Conservation (phyloP, 2,888 invertebrate species). For the Urechis unicinctus region DNA sequence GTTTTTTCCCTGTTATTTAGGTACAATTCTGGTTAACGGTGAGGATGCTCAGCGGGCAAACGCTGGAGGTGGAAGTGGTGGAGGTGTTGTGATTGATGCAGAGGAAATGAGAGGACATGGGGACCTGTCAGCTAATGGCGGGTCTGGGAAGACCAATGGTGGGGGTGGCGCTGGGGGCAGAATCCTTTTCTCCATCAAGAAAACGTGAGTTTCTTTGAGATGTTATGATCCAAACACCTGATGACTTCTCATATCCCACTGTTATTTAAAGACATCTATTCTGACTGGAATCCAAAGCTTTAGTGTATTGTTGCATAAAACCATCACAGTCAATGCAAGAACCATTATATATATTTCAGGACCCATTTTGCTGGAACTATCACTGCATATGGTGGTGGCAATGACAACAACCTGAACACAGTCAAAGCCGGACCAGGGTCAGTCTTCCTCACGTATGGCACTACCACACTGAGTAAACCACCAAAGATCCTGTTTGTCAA, state of each 20-base stretch:
- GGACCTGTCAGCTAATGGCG: conserved; percentile 5
- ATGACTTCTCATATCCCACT: too few relatives aligned
- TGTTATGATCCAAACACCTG: too few relatives aligned
- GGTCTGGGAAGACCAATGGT: conserved; percentile 2
- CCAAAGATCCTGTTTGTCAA: conserved; percentile 17
- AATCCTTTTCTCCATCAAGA: too few relatives aligned
- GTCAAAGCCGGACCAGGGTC: conserved; percentile 33
- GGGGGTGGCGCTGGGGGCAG: conserved; percentile 13
- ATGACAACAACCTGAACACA: conserved; percentile 17
- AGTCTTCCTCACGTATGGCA: conserved; percentile 23
- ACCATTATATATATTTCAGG: background rate
- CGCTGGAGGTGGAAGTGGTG: conserved; percentile 12
- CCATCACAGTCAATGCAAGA: background rate
- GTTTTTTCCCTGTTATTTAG: conserved; percentile 11
- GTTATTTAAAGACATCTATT: too few relatives aligned
- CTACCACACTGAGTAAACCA: conserved; percentile 1
- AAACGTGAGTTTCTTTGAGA: too few relatives aligned
- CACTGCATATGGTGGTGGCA: conserved; percentile 28
- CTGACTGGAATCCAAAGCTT: too few relatives aligned
- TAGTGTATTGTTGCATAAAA: too few relatives aligned
- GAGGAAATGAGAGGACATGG: conserved; percentile 7
- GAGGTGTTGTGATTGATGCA: conserved; percentile 5
- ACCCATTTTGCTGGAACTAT: conserved; percentile 21
- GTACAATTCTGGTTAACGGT: conserved; percentile 26
- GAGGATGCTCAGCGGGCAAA: conserved; percentile 13